Evolutionary conservation across 2,113 vertebrate species (phyloP).

Genomic region (Sapayoa aenigma): DNA sequence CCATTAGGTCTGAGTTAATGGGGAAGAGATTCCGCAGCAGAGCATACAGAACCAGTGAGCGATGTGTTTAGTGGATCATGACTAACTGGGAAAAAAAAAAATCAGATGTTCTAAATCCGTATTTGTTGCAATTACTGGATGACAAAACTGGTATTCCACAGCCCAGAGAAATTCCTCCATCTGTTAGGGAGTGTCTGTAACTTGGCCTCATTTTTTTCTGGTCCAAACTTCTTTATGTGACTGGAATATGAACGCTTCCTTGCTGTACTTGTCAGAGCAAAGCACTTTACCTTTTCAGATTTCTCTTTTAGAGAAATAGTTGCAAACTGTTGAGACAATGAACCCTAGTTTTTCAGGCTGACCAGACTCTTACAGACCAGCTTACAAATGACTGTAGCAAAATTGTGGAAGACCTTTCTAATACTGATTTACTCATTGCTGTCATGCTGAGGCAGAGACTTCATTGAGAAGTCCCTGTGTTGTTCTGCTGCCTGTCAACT

Average conservation of each 20-base stretch:
- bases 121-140: conserved; percentile 23
- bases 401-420: neutral
- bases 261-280: neutral
- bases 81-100: neutral
- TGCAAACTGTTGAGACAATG: neutral
- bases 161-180: conserved; percentile 20
- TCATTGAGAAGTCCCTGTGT: neutral
- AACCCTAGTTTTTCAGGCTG: neutral
- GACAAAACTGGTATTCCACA: conserved; percentile 15
- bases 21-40: conserved; percentile 19
- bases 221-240: neutral
- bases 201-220: neutral
- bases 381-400: neutral
- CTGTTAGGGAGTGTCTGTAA: conserved; percentile 9
- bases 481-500: neutral
- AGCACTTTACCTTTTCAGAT: neutral
- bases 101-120: neutral
- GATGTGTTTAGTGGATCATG: neutral
- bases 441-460: neutral
- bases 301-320: neutral
- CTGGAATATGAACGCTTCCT: neutral
- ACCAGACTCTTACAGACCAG: neutral
- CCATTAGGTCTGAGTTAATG: conserved; percentile 32
- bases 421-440: neutral
- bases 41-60: neutral